Conservation (phyloP, 2,113 vertebrate species). For the Zosterops pallidus region DNA sequence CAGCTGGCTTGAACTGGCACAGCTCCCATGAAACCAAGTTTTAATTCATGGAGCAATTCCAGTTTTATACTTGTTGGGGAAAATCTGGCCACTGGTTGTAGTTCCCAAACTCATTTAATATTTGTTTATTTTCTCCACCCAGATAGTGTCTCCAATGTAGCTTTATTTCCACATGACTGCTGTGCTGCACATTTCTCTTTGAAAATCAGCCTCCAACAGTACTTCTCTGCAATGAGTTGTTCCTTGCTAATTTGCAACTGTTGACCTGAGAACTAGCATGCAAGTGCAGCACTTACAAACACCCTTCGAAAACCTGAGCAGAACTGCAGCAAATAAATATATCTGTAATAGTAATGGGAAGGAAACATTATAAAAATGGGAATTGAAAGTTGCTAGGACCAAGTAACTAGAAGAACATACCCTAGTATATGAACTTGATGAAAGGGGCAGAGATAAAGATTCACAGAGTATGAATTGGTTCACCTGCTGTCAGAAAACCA, state of each 20-base stretch:
- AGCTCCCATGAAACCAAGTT: background rate
- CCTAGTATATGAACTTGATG: background rate
- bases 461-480: background rate
- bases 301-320: background rate
- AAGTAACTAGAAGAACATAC: background rate
- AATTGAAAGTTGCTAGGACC: background rate
- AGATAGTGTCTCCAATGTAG: background rate
- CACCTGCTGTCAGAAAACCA: background rate
- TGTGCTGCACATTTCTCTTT: background rate
- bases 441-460: background rate
- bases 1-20: slow-evolving; percentile 10
- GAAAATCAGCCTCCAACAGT: background rate
- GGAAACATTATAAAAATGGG: background rate
- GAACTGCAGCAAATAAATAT: background rate
- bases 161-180: background rate
- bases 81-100: background rate
- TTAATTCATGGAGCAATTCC: background rate
- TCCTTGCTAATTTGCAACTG: background rate
- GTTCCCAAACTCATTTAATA: background rate
- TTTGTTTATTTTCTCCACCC: slow-evolving; percentile 39
- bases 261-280: background rate
- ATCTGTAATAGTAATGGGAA: background rate
- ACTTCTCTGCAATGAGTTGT: background rate
- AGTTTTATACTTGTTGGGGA: background rate
- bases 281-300: background rate